Percentiles rank a stretch among this genome's conserved stretches.
Conservation (phyloP, 2,888 invertebrate genomes). For the Acanthacorydalis orientalis region DNA sequence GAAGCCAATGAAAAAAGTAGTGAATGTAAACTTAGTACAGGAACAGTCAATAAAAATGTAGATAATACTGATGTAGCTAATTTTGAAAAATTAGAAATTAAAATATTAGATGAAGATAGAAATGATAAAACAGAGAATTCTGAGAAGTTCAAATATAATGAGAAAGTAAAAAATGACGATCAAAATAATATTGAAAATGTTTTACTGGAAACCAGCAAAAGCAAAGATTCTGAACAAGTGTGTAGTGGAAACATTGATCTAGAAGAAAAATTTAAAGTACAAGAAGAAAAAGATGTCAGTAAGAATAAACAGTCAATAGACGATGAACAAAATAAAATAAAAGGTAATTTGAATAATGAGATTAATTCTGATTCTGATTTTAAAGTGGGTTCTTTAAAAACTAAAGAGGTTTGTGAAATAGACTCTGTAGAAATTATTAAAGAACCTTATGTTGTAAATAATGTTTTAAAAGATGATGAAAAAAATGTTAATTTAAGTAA, state of each 20-base stretch:
- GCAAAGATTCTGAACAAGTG: neutral
- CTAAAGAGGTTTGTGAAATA: neutral
- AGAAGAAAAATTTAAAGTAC: neutral
- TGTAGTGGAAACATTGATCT: neutral
- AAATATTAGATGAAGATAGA: too few species aligned
- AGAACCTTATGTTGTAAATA: neutral
- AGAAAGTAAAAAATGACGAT: neutral
- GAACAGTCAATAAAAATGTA: too few species aligned
- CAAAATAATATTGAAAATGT: slow-evolving; percentile 1
- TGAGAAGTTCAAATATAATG: too few species aligned
- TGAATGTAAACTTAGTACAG: too few species aligned
- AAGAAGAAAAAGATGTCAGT: too few species aligned
- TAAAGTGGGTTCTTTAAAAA: neutral
- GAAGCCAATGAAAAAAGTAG: too few species aligned
- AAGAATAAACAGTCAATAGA: neutral
- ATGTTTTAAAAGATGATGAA: neutral
- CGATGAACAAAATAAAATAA: too few species aligned
- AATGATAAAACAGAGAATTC: too few species aligned
- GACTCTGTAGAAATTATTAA: neutral
- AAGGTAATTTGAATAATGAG: too few species aligned
- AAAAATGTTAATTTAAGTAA: neutral
- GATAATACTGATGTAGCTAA: too few species aligned
- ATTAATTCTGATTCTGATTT: neutral
- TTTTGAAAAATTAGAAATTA: too few species aligned
- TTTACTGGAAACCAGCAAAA: neutral